These are phyloP conservation scores for Clepsis dumicolana DNA, from an alignment of 2,888 invertebrate species.

Conservation along the genomic window DNA sequence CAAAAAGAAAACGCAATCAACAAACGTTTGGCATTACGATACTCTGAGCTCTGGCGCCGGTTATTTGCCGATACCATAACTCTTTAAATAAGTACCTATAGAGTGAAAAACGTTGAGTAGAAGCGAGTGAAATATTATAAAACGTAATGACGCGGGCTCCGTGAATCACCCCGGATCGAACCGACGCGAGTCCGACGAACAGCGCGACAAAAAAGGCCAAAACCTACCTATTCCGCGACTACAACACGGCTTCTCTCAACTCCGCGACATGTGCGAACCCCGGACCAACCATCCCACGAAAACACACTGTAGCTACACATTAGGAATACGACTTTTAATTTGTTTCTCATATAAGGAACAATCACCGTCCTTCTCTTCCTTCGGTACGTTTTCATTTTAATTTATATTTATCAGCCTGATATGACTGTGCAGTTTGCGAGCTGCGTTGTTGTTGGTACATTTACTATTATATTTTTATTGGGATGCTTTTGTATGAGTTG, in stretches of 20 bases:
- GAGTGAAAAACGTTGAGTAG: slow-evolving; percentile 47
- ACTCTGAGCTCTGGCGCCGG: not conserved
- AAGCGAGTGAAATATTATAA: slow-evolving; percentile 56
- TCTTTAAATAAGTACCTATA: not conserved
- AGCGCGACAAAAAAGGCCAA: slow-evolving; percentile 42
- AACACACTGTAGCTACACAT: not conserved
- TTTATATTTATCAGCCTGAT: slow-evolving; percentile 79
- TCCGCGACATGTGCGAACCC: not conserved
- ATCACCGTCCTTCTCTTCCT: slow-evolving; percentile 60
- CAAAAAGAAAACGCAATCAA: not conserved
- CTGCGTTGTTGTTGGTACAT: slow-evolving; percentile 79
- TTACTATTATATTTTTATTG: slow-evolving; percentile 86
- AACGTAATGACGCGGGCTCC: slow-evolving; percentile 54
- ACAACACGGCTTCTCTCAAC: slow-evolving; percentile 11
- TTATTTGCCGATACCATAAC: slow-evolving; percentile 3
- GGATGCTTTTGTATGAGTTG: slow-evolving; percentile 86
- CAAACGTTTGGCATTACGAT: not conserved
- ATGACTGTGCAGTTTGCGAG: slow-evolving; percentile 83
- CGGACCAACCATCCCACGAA: slow-evolving; percentile 1
- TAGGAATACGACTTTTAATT: slow-evolving; percentile 64
- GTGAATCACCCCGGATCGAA: slow-evolving; percentile 52
- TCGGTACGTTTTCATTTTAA: slow-evolving; percentile 73
- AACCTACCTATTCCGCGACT: slow-evolving; percentile 34
- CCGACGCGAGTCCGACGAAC: slow-evolving; percentile 33
- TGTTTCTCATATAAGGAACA: slow-evolving; percentile 60